Conservation (phyloP, 64 coral and sea anemone species). For the Stichodactyla mertensii region DNA sequence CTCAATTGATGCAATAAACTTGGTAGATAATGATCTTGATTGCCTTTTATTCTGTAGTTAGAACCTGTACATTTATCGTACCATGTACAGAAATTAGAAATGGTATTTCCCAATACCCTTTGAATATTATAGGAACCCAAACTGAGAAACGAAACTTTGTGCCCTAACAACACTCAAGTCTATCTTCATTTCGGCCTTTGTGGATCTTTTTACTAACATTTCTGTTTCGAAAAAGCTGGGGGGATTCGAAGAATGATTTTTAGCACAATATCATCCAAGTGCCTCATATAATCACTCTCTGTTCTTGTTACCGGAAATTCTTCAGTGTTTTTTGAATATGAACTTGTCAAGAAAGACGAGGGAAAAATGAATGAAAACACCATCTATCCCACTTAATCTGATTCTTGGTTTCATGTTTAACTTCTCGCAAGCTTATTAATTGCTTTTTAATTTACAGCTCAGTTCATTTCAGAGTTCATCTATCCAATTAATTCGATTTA, state of each 20-base stretch:
- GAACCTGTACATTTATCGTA: background rate
- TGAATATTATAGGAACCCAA: background rate
- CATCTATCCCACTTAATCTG: background rate
- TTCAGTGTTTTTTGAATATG: background rate
- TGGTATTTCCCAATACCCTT: too few relatives aligned
- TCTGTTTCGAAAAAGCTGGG: background rate
- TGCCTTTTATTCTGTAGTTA: background rate
- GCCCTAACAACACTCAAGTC: too few relatives aligned
- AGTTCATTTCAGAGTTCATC: background rate
- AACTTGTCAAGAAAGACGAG: background rate
- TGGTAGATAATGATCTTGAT: background rate
- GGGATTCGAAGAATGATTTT: too few relatives aligned
- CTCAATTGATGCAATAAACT: background rate
- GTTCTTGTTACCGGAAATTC: background rate
- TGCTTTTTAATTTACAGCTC: background rate
- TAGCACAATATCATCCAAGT: too few relatives aligned
- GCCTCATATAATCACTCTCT: background rate
- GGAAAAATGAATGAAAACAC: background rate
- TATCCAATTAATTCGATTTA: slow-evolving; percentile 5
- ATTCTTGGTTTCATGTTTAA: background rate
- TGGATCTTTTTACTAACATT: background rate
- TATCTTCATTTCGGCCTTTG: too few relatives aligned
- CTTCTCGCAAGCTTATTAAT: background rate
- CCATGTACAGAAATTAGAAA: background rate
- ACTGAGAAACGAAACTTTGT: too few relatives aligned